Evolutionary conservation across 2,113 vertebrate species (phyloP), one percentile per base, ranked within the genome.

Genomic region (Phrynosoma platyrhinos): DNA sequence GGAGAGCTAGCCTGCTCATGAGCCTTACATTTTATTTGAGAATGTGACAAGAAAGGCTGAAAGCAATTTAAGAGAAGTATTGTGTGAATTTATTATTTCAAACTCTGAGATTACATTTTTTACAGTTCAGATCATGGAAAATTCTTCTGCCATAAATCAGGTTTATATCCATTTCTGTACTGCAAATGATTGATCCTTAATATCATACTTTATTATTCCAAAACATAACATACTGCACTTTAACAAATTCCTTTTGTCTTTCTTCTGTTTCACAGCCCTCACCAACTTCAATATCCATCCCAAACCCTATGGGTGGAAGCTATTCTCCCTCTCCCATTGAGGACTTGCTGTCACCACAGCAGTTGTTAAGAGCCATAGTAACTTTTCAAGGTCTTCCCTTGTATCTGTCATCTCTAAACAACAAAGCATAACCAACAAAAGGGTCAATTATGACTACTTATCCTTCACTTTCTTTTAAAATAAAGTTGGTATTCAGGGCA

Each of bases 51-150:
- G 55, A 64, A 12, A 62, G 23, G 32, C 18, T 62, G 8, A 36
- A 80, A 27, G 53, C 30, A 62, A 62, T 79, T 55, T 79, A 79
- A 55, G 47, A 25, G 30, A 20, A 2, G 27, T 47, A 79, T 14
- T 53, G 40, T 30, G 25, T 42, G 16, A 23, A 18, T 36, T 25
- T 40, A 25, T 66, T 42, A 13, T 42, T 68, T 82, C 9, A 16
- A 66, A 66, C 23, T 23, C 52, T 78, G 30, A 32, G 27, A 32
- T 79, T 79, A 79, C 16, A n/a, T 62, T 36, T 58, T 80, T 58
- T n/a, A 62, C 32, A 27, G 32, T 2, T 53, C 6, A 77, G 64
- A 12, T 88, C 92, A 87, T 92, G 90, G 90, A 93, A 91, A 53
- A 18, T 2, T 94, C 93, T 93, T 55, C 9, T 30, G 36, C 32